Evolutionary conservation across 2,888 invertebrate genomes (phyloP), one percentile per base, ranked within the genome.

Genomic region (Thymelicus sylvestris): DNA sequence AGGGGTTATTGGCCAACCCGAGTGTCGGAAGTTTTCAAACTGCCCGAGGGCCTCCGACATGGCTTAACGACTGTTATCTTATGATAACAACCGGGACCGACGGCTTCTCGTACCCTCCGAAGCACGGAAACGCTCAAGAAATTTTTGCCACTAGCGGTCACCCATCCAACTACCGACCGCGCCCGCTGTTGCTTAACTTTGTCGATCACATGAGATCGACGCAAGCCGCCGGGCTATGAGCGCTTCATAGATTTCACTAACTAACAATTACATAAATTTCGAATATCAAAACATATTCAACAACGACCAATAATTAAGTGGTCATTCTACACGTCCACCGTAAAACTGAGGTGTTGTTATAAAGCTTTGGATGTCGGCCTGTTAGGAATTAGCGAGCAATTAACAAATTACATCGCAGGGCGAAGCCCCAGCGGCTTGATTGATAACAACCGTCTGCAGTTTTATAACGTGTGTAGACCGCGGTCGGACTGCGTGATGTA

Each of bases 371-470:
- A 44, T 44, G 61, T 41, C 8, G 39, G 15, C 5, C 41, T 39
- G 66, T 66, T 57, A 31, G 66, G 41, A 64, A 74, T 68, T 73
- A 66, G 71, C 71, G 70, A 65, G 72, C 74, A 72, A 74, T 74
- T 74, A 74, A 57, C 72, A 70, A 74, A 59, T 74, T 57, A 72
- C 60, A 57, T 66, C 65, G 7, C n/a, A 59, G 59, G 59, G 59
- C 59, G 38, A 38, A 38, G 59, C 66, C 60, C 59, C 64, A 31
- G 38, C 55, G 13, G 69, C 15, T 66, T 70, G 69, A 74, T 74
- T 72, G 64, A 61, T 69, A 70, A 74, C 66, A 57, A 60, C 66
- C 72, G 67, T 55, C 62, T 24, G 19, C 24, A 19, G 24, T 13
- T 59, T 59, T 59, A 59, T 59, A 39, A 59, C 55, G 24, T 24